Evolutionary conservation across 2,888 invertebrate species (phyloP), one percentile per base, ranked within the genome.

Genomic region (Parnassius smintheus): DNA sequence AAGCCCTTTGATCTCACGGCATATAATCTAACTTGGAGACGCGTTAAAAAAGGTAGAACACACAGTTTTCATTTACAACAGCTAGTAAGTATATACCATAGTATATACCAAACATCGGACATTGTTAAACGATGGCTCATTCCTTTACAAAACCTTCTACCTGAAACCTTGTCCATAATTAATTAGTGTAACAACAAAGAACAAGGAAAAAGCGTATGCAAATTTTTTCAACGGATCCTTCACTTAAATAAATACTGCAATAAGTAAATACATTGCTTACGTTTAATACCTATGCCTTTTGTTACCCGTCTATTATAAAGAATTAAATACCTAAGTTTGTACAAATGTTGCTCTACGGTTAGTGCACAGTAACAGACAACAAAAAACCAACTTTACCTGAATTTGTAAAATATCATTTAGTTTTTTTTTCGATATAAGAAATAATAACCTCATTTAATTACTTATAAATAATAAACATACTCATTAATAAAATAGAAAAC

Each of bases 1-100:
- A 75, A 85, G 83, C 83, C 85, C 83, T 87, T 78, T 83, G 80
- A 83, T 86, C 83, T 82, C 80, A 78, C 60, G 57, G 62, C 54
- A 56, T 59, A 56, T 52, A 7, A 46, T 35, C 51, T 49, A 44
- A 50, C 50, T 44, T 50, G 48, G 13, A 56, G 50, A 56, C 10
- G 22, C 50, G 35, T n/a, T 12, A 12, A 11, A 49, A 12, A 50
- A 44, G 25, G 45, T 7, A 41, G 53, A 4, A 53, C 41, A 41
- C 8, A 41, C 25, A 35, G 41, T 22, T 53, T 41, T 35, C 41
- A 53, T 41, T 54, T 54, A 22, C 59, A 60, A 42, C 18, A 54
- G 11, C 18, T 25, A 53, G 12, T 49, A 55, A 48, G 53, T 35
- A 25, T n/a, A n/a, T n/a, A n/a, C n/a, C 25, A 46, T 59, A 11